Evolutionary conservation across 2,113 vertebrate species (phyloP), one percentile per base, ranked within the genome.

Genomic region (Tinamus guttatus): DNA sequence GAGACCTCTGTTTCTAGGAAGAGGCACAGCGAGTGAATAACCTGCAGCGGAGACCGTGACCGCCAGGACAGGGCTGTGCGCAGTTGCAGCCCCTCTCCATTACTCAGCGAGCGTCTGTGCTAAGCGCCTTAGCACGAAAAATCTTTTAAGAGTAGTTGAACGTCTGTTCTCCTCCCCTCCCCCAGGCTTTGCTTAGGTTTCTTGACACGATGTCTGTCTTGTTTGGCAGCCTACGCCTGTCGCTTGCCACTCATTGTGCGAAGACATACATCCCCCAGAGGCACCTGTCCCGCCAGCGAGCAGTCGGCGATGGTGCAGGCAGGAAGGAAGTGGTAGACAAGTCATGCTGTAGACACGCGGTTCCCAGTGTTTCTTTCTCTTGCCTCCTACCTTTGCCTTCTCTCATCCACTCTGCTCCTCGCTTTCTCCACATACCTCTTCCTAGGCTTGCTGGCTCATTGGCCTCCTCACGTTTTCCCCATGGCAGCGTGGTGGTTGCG

Each of bases 241-340:
- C 43, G 19, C 36, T 68, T 0, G 2, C n/a, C 2, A 0, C 47
- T 34, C 0, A 0, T 12, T n/a, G 15, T 54, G 56, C 0, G 1
- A 87, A 79, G 51, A 22, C 40, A 9, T 24, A n/a, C 47, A 84
- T 81, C 54, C 27, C 32, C 32, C 5, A 0, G 34, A 22, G 47
- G 8, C 51, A 54, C 75, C 32, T 51, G 52, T 47, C 65, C 19
- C 10, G 3, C 30, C 28, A 63, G 52, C 5, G 3, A 73, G 73
- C 64, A 64, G 51, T 41, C 2, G 1, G 41, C 2, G 0, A 34
- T 71, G 64, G 63, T 81, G 36, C 21, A 41, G 64, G 43, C 81
- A 79, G 77, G 52, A 81, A 92, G 62, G 75, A 96, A 94, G 90
- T 13, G 64, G 74, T 47, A 63, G 28, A 43, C 34, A 49, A 52